Percentiles rank a stretch among this genome's conserved stretches.
phyloP scores from a whole-genome alignment of 2,888 invertebrate species.

The Germaria angustata region DNA sequence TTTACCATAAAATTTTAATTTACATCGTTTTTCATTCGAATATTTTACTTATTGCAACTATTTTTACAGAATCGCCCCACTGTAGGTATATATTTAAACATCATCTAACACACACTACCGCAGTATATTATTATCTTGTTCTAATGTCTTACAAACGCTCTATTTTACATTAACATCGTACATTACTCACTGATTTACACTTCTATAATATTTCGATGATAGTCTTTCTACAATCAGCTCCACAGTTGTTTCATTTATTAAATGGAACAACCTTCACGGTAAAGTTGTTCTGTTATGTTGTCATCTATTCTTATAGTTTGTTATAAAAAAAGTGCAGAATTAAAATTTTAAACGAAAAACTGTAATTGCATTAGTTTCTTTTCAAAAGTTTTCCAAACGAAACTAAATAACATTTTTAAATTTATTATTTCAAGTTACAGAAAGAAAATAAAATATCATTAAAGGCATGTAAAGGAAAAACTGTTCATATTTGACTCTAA shows the following conservation, averaged over 20 bases:
- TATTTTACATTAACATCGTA: no score
- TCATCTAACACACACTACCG: no score
- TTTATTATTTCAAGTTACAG: slow-evolving; percentile 23
- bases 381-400: slow-evolving; percentile 37
- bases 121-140: no score
- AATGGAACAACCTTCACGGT: slow-evolving; percentile 41
- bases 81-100: no score
- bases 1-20: no score
- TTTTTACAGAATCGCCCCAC: no score
- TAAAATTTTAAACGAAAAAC: slow-evolving; percentile 42
- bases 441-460: not conserved
- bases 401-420: slow-evolving; percentile 45
- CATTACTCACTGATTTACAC: no score
- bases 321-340: slow-evolving; percentile 29
- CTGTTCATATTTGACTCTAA: no score
- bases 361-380: slow-evolving; percentile 58
- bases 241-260: slow-evolving; percentile 13
- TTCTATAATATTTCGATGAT: no score
- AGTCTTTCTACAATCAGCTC: not conserved
- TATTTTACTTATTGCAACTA: no score
- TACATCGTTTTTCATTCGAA: no score
- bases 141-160: no score
- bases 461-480: not conserved
- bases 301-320: not conserved
- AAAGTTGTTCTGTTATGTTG: slow-evolving; percentile 26